Conservation (phyloP, 2,113 vertebrate species). For the Acanthochromis polyacanthus region DNA sequence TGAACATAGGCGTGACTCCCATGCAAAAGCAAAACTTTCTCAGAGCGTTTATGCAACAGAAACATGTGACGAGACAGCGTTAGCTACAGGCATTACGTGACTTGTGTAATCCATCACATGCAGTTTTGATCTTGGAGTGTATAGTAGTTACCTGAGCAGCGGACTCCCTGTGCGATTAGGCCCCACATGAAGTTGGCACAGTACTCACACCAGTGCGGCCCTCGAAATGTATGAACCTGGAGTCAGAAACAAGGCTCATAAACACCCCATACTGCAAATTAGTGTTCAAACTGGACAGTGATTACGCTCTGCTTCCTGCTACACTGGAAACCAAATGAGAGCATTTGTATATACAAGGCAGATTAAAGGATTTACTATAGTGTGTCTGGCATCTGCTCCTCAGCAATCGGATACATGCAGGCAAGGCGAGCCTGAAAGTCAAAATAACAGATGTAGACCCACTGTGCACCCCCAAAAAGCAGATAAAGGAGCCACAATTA, state of each 20-base stretch:
- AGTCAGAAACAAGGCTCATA: constrained; percentile 56
- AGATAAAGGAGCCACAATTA: constrained; percentile 48
- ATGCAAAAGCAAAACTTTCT: no score
- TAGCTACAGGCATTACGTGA: constrained; percentile 1
- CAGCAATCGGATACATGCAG: constrained; percentile 66
- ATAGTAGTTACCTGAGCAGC: constrained; percentile 92
- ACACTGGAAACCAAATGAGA: constrained; percentile 55
- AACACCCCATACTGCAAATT: neutral
- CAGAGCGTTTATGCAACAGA: neutral
- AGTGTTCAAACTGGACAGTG: constrained; percentile 20
- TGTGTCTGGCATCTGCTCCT: constrained; percentile 76
- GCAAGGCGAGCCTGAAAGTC: constrained; percentile 36
- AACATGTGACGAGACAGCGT: constrained; percentile 12
- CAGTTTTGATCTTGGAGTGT: neutral
- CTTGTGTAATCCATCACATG: constrained; percentile 15
- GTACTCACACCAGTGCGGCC: constrained; percentile 98
- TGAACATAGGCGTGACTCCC: neutral
- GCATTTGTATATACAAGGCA: constrained; percentile 71
- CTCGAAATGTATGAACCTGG: constrained; percentile 96
- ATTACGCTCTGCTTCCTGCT: constrained; percentile 55
- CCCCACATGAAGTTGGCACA: constrained; percentile 99
- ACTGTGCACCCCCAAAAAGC: constrained; percentile 38
- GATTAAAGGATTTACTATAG: constrained; percentile 80
- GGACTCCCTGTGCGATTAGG: constrained; percentile 97
- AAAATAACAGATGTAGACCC: constrained; percentile 72